A percentile compares a stretch with the other conserved stretches of the same genome.
Conservation (phyloP, 2,888 invertebrate genomes). For the Mesodorylaimus sp. region DNA sequence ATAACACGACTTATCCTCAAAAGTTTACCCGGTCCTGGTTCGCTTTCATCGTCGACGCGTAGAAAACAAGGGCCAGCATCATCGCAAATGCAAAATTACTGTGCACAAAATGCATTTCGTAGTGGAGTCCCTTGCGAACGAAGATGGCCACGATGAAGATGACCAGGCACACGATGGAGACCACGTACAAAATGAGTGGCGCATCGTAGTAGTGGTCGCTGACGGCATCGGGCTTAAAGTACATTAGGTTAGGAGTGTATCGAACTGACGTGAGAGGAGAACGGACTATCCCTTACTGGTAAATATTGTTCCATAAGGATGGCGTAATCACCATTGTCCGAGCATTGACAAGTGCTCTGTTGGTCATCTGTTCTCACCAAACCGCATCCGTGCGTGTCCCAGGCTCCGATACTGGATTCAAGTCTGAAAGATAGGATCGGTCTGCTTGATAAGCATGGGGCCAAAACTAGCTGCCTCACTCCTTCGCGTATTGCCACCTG, state of each 20-base stretch:
- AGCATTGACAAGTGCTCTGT: slow-evolving; percentile 11
- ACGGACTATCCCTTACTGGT: slow-evolving; percentile 3
- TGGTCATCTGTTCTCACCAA: slow-evolving; percentile 10
- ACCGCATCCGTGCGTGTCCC: slow-evolving; percentile 11
- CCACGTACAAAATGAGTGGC: slow-evolving; percentile 6
- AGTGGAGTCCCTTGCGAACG: slow-evolving; percentile 7
- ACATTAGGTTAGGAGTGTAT: not conserved
- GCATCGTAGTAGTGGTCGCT: slow-evolving; percentile 6
- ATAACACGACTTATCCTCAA: not conserved
- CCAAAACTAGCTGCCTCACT: too few relatives aligned
- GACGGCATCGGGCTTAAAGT: not conserved
- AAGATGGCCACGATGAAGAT: slow-evolving; percentile 13
- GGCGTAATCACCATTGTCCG: slow-evolving; percentile 12
- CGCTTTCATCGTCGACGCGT: slow-evolving; percentile 8
- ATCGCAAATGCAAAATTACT: slow-evolving; percentile 12
- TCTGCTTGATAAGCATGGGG: too few relatives aligned
- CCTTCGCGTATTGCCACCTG: not conserved
- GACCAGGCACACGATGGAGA: slow-evolving; percentile 12
- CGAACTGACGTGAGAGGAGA: not conserved
- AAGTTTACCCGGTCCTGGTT: slow-evolving; percentile 8
- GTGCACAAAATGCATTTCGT: slow-evolving; percentile 14
- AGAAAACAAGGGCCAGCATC: slow-evolving; percentile 12
- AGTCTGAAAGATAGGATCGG: too few relatives aligned
- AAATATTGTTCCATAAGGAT: slow-evolving; percentile 11
- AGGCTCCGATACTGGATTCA: slow-evolving; percentile 6